These are phyloP conservation scores for Drosophila paranaensis DNA, from an alignment of 2,888 invertebrate species.

Conservation along the genomic window DNA sequence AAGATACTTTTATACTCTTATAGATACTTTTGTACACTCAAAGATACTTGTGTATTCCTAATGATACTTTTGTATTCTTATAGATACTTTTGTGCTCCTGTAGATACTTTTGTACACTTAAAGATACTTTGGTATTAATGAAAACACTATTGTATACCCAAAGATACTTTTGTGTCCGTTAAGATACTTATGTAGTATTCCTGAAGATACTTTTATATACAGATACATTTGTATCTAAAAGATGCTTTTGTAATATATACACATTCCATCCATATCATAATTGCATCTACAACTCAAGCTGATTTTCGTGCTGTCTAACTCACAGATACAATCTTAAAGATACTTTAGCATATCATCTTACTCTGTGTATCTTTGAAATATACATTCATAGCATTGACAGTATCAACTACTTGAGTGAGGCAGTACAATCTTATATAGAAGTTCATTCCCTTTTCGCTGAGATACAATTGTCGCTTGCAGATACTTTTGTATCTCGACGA, in stretches of 20 bases:
- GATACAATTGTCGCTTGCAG: not conserved
- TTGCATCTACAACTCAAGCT: too few species aligned
- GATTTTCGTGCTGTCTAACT: too few species aligned
- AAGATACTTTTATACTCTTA: too few species aligned
- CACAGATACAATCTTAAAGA: not conserved
- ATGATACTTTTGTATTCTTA: not conserved
- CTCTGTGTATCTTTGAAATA: not conserved
- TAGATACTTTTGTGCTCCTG: too few species aligned
- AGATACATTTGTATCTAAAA: too few species aligned
- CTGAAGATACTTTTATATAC: too few species aligned
- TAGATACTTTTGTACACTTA: not conserved
- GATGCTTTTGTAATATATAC: too few species aligned
- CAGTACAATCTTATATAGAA: not conserved
- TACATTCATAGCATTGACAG: not conserved
- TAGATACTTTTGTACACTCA: not conserved
- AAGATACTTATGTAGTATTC: too few species aligned
- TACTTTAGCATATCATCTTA: not conserved
- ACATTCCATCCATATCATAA: too few species aligned
- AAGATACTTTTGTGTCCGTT: too few species aligned
- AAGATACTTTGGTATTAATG: not conserved
- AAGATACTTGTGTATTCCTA: not conserved
- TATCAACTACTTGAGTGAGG: not conserved
- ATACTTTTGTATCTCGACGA: constrained; percentile 6
- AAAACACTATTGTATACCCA: too few species aligned
- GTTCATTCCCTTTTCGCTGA: not conserved